These are phyloP conservation scores for Tapirus terrestris DNA, from an alignment of 2,113 vertebrate genomes.

Conservation along the genomic window DNA sequence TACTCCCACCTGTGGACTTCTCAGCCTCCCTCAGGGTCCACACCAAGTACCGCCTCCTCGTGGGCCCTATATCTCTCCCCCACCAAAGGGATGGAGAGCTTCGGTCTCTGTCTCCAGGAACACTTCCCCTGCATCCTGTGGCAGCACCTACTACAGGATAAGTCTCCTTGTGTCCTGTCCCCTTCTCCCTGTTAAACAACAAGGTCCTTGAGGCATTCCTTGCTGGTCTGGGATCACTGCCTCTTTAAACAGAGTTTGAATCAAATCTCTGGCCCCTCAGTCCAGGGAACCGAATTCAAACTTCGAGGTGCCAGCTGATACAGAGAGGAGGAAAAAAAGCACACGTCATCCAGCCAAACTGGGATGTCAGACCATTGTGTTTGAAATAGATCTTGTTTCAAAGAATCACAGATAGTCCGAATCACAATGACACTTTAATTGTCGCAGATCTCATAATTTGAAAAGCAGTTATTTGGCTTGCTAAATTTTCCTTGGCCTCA, in stretches of 20 bases:
- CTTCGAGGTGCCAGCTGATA: background rate
- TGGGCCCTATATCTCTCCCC: background rate
- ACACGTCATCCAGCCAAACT: background rate
- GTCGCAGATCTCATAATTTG: background rate
- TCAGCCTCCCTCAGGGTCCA: background rate
- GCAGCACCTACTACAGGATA: background rate
- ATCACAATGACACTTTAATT: background rate
- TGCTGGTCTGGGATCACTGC: background rate
- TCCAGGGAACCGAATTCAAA: slow-evolving; percentile 22
- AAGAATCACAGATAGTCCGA: slow-evolving; percentile 28
- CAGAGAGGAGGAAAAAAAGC: background rate
- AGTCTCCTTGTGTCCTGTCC: background rate
- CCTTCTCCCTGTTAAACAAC: background rate
- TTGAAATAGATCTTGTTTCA: slow-evolving; percentile 30
- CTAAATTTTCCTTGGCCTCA: background rate
- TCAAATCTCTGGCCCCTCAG: background rate
- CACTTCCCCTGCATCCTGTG: background rate
- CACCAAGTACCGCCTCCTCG: background rate
- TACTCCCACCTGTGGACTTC: background rate
- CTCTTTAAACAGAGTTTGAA: background rate
- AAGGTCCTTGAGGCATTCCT: background rate
- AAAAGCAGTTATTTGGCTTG: slow-evolving; percentile 1
- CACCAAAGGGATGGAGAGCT: background rate
- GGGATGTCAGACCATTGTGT: background rate
- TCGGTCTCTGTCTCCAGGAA: background rate